Conservation (phyloP, 2,797 vertebrate species). For the Onychomys arenicola region DNA sequence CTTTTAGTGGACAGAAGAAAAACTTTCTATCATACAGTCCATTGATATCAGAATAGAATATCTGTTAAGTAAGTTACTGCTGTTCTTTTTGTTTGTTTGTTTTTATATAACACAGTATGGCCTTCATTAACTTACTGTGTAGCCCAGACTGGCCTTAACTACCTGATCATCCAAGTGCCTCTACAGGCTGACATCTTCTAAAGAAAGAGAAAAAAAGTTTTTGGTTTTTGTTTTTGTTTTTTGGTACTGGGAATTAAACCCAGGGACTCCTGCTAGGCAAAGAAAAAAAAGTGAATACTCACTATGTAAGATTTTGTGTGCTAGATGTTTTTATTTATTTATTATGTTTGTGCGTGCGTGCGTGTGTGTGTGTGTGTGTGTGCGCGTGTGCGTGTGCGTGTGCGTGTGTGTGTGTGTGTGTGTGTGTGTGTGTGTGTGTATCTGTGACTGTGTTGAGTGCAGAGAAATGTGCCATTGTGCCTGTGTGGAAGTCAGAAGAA, state of each 20-base stretch:
- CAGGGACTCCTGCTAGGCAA: background rate
- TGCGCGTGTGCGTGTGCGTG: no score
- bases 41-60: conserved; percentile 30
- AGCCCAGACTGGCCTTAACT: background rate
- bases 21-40: background rate
- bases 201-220: background rate
- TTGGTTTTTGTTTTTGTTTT: no score
- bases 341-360: background rate
- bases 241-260: background rate
- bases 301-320: background rate
- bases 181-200: background rate
- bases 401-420: background rate
- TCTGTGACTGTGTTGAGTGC: background rate
- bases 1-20: background rate
- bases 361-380: no score
- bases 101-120: background rate
- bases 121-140: background rate
- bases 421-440: background rate
- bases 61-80: conserved; percentile 7
- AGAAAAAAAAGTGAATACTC: background rate
- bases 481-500: background rate
- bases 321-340: background rate
- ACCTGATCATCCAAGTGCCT: background rate
- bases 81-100: background rate
- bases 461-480: background rate